Base-by-base conservation (phyloP, 2,888 invertebrate genomes). In the Erynnis tages region DNA sequence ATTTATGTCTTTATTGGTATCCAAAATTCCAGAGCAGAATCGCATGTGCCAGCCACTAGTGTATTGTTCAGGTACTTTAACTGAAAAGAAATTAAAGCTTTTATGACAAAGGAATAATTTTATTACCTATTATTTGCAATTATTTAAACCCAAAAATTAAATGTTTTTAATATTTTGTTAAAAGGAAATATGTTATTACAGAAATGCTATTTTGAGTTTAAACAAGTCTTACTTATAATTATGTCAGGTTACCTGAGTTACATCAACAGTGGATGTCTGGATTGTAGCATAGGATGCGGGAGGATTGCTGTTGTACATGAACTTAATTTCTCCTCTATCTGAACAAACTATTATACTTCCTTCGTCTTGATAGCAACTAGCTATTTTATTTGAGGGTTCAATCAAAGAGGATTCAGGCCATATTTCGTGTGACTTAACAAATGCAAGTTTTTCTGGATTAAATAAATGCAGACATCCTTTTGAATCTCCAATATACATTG, bases 1-100 rank as follows among this genome's bases (percentile, higher is more conserved):
- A 52, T 50, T 17, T 72, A 75, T 57, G 58, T 69, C 21, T 79
- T 75, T 27, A 69, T 73, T 1, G 89, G 89, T 38, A 88, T 73
- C 90, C 90, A 91, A 58, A 91, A 84, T 62, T 90, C 91, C 23
- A 91, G 61, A 4, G 90, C 81, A 3, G 85, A 82, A 55, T 90
- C 89, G 64, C 89, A 89, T n/a, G 88, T 89, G 10, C 90, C 89
- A 30, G 87, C 72, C 25, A 81, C 90, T 62, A 91, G 62, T n/a
- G 88, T 75, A 27, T 80, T 84, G 60, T 87, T 84, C 56, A 79
- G 75, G 60, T 90, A 91, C 58, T 81, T 77, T 59, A 90, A 65
- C 91, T 90, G 82, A 46, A 90, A 88, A 58, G 56, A 37, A 58
- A 49, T n/a, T n/a, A n/a, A n/a, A n/a, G n/a, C n/a, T n/a, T n/a